Percentiles rank a stretch among this genome's conserved stretches.
Conservation (phyloP, 2,888 invertebrate species). For the Lithophane semibrunnea region DNA sequence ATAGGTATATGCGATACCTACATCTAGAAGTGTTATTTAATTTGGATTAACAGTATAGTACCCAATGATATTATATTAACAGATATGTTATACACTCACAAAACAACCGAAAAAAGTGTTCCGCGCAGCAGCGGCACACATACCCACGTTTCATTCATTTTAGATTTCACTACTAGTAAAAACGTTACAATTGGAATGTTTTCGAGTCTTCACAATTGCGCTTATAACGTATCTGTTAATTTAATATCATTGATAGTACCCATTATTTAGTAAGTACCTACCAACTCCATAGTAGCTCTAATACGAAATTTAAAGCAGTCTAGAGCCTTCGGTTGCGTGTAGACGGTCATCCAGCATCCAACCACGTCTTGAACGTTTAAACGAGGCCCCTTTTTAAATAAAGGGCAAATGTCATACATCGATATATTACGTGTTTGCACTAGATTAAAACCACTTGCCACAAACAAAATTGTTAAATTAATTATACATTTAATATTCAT, state of each 20-base stretch:
- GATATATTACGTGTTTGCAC: conserved; percentile 40
- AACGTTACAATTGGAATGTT: no score
- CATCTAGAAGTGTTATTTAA: not conserved
- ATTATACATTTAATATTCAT: conserved; percentile 56
- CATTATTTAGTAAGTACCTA: conserved; percentile 38
- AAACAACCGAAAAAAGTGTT: no score
- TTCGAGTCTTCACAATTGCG: no score
- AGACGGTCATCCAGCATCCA: conserved; percentile 73
- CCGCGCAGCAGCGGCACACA: no score
- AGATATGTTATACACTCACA: no score
- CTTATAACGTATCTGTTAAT: no score
- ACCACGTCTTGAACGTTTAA: conserved; percentile 68
- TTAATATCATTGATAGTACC: no score
- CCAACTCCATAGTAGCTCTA: conserved; percentile 72
- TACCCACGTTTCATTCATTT: no score
- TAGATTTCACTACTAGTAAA: no score
- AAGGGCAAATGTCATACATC: conserved; percentile 55
- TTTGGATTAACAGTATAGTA: not conserved
- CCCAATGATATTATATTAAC: no score
- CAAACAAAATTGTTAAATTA: conserved; percentile 39
- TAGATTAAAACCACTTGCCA: conserved; percentile 40
- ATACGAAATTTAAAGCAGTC: conserved; percentile 71
- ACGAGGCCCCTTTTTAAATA: conserved; percentile 58
- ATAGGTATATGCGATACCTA: not conserved
- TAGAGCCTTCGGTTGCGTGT: conserved; percentile 69